A percentile compares a stretch with the other conserved stretches of the same genome.
Conservation (phyloP, 1,140 invertebrate species). For the Ceratosolen fusciceps region DNA sequence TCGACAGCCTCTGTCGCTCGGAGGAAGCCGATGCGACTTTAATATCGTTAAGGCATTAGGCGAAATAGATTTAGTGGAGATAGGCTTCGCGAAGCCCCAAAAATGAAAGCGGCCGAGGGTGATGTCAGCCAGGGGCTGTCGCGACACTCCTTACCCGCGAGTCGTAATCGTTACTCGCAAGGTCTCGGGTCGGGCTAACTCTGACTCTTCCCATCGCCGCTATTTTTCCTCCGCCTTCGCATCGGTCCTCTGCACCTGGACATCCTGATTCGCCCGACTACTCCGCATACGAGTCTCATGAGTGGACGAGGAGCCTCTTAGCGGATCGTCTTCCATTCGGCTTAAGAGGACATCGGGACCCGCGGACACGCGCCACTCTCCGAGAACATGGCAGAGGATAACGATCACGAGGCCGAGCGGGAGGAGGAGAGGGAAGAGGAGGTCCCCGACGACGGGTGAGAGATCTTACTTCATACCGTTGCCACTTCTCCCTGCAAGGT, state of each 20-base stretch:
- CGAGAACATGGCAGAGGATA: constrained; percentile 37
- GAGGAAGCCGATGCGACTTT: background rate
- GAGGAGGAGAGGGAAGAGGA: constrained; percentile 39
- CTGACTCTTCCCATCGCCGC: no score
- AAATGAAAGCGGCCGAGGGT: constrained; percentile 14
- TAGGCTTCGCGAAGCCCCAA: constrained; percentile 37
- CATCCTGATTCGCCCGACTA: no score
- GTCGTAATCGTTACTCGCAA: background rate
- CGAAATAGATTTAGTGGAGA: constrained; percentile 27
- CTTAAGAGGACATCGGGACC: no score
- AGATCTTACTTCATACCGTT: background rate
- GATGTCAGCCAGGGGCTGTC: background rate
- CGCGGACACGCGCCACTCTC: no score
- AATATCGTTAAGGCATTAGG: constrained; percentile 44
- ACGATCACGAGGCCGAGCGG: constrained; percentile 25
- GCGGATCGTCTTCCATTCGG: no score
- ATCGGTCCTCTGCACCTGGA: no score
- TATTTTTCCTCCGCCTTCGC: no score
- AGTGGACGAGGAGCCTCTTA: background rate
- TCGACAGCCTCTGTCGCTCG: background rate
- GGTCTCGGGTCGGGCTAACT: background rate
- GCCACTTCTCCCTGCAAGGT: background rate
- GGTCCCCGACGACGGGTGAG: constrained; percentile 42
- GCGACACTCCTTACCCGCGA: background rate
- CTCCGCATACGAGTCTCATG: background rate